phyloP scores from a whole-genome alignment of 2,888 invertebrate genomes.

The Monochamus alternatus region DNA sequence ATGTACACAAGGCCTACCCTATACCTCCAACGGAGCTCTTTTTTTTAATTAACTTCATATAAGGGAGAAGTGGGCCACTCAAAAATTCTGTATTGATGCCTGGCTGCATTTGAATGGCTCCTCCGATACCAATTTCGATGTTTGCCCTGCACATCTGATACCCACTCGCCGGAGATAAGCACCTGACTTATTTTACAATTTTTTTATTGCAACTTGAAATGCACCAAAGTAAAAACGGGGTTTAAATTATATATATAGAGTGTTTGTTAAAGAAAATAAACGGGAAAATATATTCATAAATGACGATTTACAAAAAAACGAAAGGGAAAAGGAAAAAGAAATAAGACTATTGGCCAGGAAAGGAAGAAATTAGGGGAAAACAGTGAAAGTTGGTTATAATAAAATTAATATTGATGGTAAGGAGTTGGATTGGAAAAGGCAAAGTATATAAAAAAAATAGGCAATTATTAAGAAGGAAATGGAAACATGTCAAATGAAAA shows the following conservation, averaged over 20 bases:
- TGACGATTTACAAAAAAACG: too few species aligned
- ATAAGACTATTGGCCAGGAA: too few species aligned
- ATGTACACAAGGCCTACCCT: slow-evolving; percentile 2
- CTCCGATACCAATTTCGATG: slow-evolving; percentile 54
- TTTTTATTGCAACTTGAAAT: background rate
- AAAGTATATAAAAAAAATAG: too few species aligned
- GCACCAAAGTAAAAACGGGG: background rate
- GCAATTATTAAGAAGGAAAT: too few species aligned
- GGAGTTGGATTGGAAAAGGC: too few species aligned
- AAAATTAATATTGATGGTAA: too few species aligned
- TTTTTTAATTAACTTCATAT: slow-evolving; percentile 57
- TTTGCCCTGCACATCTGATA: slow-evolving; percentile 63
- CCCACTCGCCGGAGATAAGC: slow-evolving; percentile 24
- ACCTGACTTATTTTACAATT: slow-evolving; percentile 17
- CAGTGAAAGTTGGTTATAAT: too few species aligned
- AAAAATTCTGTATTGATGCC: slow-evolving; percentile 68
- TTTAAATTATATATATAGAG: background rate
- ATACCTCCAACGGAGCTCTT: slow-evolving; percentile 2
- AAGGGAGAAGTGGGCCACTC: slow-evolving; percentile 60
- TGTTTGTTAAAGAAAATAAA: too few species aligned
- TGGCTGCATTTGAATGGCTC: slow-evolving; percentile 61
- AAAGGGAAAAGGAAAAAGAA: too few species aligned
- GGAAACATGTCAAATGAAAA: too few species aligned
- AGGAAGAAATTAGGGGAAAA: too few species aligned
- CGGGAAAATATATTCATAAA: too few species aligned